phyloP scores from a whole-genome alignment of 64 coral and sea anemone species.

The Dendrophyllia cribrosa region DNA sequence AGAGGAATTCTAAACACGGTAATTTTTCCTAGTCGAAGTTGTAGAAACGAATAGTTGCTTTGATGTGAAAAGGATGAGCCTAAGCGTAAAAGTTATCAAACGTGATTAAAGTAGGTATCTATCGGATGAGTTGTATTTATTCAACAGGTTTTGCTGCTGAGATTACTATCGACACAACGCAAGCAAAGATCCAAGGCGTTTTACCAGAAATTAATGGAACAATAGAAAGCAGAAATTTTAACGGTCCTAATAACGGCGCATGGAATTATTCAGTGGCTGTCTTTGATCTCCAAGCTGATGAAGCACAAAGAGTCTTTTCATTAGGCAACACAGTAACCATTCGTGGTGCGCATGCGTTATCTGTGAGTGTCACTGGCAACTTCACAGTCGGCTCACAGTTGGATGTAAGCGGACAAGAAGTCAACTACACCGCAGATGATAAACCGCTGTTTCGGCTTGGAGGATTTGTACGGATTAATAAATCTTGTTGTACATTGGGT shows the following conservation, averaged over 20 bases:
- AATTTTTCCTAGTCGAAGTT: too few relatives aligned
- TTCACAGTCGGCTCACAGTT: constrained; percentile 59
- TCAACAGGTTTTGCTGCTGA: neutral
- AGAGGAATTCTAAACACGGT: too few relatives aligned
- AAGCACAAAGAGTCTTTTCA: neutral
- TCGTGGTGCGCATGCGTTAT: constrained; percentile 59
- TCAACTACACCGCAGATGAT: neutral
- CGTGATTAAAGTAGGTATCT: neutral
- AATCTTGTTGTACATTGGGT: constrained; percentile 82
- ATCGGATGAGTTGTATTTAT: neutral
- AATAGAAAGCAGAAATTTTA: constrained; percentile 23
- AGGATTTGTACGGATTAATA: constrained; percentile 81
- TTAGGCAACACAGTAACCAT: constrained; percentile 3
- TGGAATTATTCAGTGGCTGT: constrained; percentile 82
- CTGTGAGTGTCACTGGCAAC: constrained; percentile 37
- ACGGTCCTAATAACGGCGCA: constrained; percentile 64
- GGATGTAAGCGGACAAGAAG: constrained; percentile 71
- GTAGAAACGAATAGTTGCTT: too few relatives aligned
- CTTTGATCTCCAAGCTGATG: constrained; percentile 2
- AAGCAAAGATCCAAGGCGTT: neutral
- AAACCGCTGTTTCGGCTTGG: constrained; percentile 64
- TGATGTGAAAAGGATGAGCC: too few relatives aligned
- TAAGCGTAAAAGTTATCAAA: too few relatives aligned
- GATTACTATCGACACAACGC: constrained; percentile 38
- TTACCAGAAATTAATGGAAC: neutral